These are phyloP conservation scores for Amphimallon solstitiale DNA, from an alignment of 2,888 invertebrate genomes.

Conservation along the genomic window DNA sequence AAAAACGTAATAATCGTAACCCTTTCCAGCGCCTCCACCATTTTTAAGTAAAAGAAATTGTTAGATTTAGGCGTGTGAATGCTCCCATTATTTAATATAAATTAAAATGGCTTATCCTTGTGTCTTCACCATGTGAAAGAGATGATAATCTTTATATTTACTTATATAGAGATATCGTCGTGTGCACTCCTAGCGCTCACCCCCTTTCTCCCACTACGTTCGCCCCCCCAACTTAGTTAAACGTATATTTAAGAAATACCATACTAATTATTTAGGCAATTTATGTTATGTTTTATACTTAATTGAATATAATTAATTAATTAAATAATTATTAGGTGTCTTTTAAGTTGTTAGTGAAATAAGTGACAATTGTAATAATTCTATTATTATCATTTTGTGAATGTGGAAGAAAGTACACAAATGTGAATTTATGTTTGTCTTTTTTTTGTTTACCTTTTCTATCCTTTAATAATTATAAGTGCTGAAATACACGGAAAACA, in stretches of 20 bases:
- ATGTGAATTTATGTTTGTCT: conserved; percentile 21
- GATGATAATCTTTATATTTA: conserved; percentile 32
- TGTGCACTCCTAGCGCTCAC: too few relatives aligned
- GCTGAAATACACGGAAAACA: too few relatives aligned
- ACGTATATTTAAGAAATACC: conserved; percentile 40
- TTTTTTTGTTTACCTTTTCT: conserved; percentile 22
- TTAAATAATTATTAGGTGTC: too few relatives aligned
- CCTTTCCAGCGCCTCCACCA: too few relatives aligned
- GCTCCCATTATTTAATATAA: conserved; percentile 51
- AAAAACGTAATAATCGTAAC: too few relatives aligned
- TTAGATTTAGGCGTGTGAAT: conserved; percentile 43
- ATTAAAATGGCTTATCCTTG: conserved; percentile 60
- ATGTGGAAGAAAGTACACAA: conserved; percentile 39
- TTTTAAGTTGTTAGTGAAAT: conserved; percentile 41
- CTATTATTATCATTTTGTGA: conserved; percentile 6
- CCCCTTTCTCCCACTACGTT: too few relatives aligned
- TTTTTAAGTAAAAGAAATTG: too few relatives aligned
- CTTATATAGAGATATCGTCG: conserved; percentile 20
- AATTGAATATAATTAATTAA: conserved; percentile 1
- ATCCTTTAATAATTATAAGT: too few relatives aligned
- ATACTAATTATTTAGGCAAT: conserved; percentile 45
- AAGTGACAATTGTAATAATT: conserved; percentile 38
- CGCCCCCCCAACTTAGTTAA: background rate
- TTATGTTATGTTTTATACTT: conserved; percentile 39
- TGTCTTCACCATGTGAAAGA: conserved; percentile 51